These are phyloP conservation scores for Ctenopoma kingsleyae DNA, from an alignment of 2,797 vertebrate genomes.

Conservation along the genomic window DNA sequence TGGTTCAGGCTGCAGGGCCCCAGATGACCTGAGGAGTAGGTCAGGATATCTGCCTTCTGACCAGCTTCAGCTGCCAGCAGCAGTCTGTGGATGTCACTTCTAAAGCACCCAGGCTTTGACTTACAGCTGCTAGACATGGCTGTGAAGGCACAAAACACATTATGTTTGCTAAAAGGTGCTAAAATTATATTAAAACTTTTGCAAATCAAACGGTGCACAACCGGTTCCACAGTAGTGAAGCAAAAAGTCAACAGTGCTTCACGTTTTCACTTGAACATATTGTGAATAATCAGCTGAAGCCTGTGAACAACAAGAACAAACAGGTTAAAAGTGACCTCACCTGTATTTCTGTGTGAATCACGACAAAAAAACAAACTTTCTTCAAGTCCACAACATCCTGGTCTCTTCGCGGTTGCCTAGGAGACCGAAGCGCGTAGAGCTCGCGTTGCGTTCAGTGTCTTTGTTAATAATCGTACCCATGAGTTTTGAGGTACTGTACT, in stretches of 20 bases:
- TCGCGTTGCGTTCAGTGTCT: constrained; percentile 56
- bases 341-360: constrained; percentile 10
- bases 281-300: background rate
- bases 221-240: background rate
- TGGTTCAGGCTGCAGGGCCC: constrained; percentile 75
- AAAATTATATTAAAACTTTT: background rate
- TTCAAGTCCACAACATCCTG: background rate
- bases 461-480: constrained; percentile 34
- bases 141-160: constrained; percentile 15
- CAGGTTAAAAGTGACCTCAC: constrained; percentile 17
- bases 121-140: constrained; percentile 60
- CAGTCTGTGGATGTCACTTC: constrained; percentile 56
- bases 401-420: constrained; percentile 35
- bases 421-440: constrained; percentile 41
- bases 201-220: too few species aligned
- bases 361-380: constrained; percentile 25
- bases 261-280: background rate
- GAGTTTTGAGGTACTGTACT: constrained; percentile 7
- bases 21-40: constrained; percentile 80
- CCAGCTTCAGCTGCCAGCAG: constrained; percentile 75
- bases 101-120: constrained; percentile 27
- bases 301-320: background rate
- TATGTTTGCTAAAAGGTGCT: constrained; percentile 3
- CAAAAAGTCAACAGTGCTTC: background rate
- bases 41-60: constrained; percentile 77